These are phyloP conservation scores for Saimiri boliviensis DNA, from an alignment of 2,113 vertebrate genomes.

Conservation along the genomic window DNA sequence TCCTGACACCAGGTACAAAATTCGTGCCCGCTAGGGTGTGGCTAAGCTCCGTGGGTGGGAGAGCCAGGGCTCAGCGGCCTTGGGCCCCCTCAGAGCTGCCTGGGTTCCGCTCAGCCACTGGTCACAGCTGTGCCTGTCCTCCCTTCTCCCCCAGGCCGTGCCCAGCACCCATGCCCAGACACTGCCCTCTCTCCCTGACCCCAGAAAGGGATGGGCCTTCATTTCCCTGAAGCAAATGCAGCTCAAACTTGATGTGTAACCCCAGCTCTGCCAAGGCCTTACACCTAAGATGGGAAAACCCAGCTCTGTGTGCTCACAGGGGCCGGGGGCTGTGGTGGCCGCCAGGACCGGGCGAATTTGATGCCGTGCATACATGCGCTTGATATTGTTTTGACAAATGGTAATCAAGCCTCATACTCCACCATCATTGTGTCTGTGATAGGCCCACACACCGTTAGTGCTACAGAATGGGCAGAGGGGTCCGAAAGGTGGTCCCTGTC, in stretches of 20 bases:
- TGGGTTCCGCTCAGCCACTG: not conserved
- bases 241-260: no score
- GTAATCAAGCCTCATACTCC: not conserved
- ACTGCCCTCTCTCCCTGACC: not conserved
- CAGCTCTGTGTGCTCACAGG: not conserved
- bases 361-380: not conserved
- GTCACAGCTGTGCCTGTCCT: not conserved
- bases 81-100: no score
- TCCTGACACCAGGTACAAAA: not conserved
- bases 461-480: not conserved
- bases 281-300: not conserved
- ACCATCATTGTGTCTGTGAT: not conserved
- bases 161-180: not conserved
- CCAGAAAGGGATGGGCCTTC: not conserved
- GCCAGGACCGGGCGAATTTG: not conserved
- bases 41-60: not conserved
- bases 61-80: not conserved
- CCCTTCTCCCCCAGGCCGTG: not conserved
- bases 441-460: fast-evolving
- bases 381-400: not conserved
- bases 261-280: no score
- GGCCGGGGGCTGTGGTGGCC: not conserved
- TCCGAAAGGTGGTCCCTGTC: not conserved
- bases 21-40: not conserved
- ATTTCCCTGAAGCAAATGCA: no score